Conservation (phyloP, 1,140 invertebrate species). For the Bombus superbus region DNA sequence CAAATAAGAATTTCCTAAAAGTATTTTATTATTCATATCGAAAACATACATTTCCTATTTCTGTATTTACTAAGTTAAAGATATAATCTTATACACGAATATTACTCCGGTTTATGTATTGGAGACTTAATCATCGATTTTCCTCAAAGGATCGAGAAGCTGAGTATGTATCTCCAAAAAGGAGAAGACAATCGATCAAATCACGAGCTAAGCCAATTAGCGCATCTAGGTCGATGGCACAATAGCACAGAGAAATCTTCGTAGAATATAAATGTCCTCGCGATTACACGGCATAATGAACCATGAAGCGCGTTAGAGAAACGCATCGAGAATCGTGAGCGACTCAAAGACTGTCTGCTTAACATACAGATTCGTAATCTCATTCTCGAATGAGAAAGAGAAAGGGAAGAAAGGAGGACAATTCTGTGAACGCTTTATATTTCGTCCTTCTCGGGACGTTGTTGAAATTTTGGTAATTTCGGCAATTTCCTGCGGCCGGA, state of each 20-base stretch:
- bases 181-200: conserved; percentile 2
- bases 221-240: not conserved
- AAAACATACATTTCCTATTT: too few relatives aligned
- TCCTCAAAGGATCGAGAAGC: not conserved
- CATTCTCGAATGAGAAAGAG: not conserved
- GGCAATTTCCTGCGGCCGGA: conserved; percentile 35
- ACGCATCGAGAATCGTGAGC: not conserved
- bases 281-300: not conserved
- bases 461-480: conserved; percentile 42
- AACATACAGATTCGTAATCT: not conserved
- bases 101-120: not conserved
- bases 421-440: conserved; percentile 5
- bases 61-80: too few relatives aligned
- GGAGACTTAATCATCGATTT: not conserved
- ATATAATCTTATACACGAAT: not conserved
- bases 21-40: too few relatives aligned
- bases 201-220: not conserved
- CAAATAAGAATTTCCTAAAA: too few relatives aligned
- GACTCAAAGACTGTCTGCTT: not conserved
- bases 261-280: not conserved
- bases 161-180: not conserved
- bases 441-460: conserved; percentile 8
- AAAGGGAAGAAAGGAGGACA: not conserved
- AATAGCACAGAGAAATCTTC: not conserved
- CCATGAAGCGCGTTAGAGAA: not conserved